These are phyloP conservation scores for Pyrrhia umbra DNA, from an alignment of 2,888 invertebrate species.

Conservation along the genomic window DNA sequence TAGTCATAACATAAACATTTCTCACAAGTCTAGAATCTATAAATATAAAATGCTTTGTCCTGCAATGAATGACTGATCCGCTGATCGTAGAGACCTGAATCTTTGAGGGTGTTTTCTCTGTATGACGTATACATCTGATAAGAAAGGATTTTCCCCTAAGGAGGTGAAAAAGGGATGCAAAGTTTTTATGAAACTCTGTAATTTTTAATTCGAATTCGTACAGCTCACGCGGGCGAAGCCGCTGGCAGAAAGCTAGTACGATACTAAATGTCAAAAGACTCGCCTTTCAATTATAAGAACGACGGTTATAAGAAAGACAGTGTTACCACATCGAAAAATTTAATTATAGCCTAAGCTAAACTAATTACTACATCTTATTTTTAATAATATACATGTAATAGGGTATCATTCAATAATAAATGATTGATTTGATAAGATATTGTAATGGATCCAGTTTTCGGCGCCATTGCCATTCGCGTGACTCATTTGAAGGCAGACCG, in stretches of 20 bases:
- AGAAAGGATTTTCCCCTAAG: no score
- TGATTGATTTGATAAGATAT: conserved; percentile 37
- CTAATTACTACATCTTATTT: conserved; percentile 10
- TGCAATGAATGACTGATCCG: no score
- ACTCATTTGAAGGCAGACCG: conserved; percentile 51
- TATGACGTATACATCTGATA: no score
- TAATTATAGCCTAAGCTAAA: conserved; percentile 10
- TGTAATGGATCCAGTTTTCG: conserved; percentile 43
- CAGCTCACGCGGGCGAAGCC: no score
- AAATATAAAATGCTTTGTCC: no score
- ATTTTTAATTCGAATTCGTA: no score
- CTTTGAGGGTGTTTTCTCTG: no score
- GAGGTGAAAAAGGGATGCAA: no score
- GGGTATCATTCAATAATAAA: conserved; percentile 28
- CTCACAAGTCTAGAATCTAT: no score
- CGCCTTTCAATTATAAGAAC: neutral
- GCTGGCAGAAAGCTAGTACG: no score
- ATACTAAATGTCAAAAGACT: conserved; percentile 6
- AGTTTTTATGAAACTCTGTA: neutral
- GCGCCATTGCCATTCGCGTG: conserved; percentile 12
- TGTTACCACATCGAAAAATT: neutral
- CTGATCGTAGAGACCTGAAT: no score
- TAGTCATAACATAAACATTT: no score
- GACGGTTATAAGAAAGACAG: neutral
- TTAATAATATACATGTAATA: conserved; percentile 34